Percentiles rank a stretch among this genome's conserved stretches.
Evolutionary conservation across 2,113 vertebrate genomes (phyloP).

Genomic region (Eretmochelys imbricata): DNA sequence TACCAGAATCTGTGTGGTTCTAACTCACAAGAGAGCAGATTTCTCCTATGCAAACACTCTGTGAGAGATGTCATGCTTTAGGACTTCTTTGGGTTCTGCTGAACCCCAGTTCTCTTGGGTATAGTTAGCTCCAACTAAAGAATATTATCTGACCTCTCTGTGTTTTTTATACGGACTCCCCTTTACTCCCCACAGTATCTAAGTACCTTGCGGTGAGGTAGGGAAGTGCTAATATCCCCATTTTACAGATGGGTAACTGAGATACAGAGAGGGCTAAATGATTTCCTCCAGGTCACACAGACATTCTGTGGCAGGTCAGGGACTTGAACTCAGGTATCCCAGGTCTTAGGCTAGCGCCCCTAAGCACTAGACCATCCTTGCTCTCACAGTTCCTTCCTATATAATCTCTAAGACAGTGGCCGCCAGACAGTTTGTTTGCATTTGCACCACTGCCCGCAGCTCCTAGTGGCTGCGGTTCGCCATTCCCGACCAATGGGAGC

Average conservation of each 20-base stretch:
- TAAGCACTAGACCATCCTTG: neutral
- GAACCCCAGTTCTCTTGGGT: too few relatives aligned
- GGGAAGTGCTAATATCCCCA: neutral
- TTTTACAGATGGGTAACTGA: neutral
- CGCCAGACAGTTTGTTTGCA: too few relatives aligned
- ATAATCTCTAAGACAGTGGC: neutral
- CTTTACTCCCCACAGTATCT: neutral
- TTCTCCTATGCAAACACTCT: neutral
- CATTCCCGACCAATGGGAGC: too few relatives aligned
- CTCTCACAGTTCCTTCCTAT: neutral
- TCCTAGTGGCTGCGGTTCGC: too few relatives aligned
- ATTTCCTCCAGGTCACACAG: neutral
- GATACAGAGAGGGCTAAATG: neutral
- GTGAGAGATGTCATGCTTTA: neutral
- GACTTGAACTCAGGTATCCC: neutral
- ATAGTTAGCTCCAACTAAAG: fast-evolving
- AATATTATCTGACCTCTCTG: neutral
- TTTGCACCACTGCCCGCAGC: too few relatives aligned
- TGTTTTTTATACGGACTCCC: neutral
- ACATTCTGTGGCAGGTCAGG: neutral
- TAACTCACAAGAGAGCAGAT: fast-evolving
- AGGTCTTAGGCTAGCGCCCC: neutral
- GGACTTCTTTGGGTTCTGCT: neutral
- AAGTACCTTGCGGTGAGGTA: neutral
- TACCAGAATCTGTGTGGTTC: neutral